Evolutionary conservation across 2,888 invertebrate species (phyloP), one percentile per base, ranked within the genome.

Genomic region (Cheilosia vulpina): DNA sequence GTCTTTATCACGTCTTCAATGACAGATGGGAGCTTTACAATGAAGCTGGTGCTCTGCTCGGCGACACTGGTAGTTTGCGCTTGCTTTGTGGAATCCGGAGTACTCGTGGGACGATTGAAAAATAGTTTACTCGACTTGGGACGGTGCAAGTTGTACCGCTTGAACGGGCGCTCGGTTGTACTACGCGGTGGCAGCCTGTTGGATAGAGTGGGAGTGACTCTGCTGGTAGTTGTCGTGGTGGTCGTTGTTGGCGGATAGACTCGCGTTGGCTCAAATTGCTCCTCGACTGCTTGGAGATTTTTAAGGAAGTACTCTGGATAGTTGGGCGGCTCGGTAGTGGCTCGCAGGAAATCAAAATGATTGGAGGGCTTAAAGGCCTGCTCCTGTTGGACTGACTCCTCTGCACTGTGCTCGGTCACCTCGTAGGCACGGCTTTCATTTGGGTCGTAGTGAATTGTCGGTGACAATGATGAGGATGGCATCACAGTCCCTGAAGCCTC

Each of bases 341-440:
- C 7, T 11, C 7, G 13, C 2, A 72, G 21, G 60, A 68, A 81
- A 1, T 72, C 57, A 11, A 81, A 72, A 47, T 81, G 68, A 24
- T 62, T 76, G 17, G 73, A 65, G 1, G 87, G 69, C 9, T 50
- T 77, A 62, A 69, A 77, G 27, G 63, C 57, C 13, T 65, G 47
- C 15, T 60, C 63, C 17, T 55, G 71, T 13, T 65, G 53, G 2
- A 53, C 19, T 0, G 87, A 78, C 15, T 77, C 87, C 58, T 91
- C 91, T 2, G 90, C 91, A 21, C 89, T 89, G 21, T 91, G 87
- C 58, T 91, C 92, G 0, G 90, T 91, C 1, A 91, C 92, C 75
- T 91, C 92, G 63, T 91, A 92, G 0, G 89, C 88, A 11, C 88
- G 88, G 7, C 87, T 87, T 34, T 88, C 87, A 17, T 66, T 47